Evolutionary conservation across 2,113 vertebrate species (phyloP).

Genomic region (Tupaia tana): DNA sequence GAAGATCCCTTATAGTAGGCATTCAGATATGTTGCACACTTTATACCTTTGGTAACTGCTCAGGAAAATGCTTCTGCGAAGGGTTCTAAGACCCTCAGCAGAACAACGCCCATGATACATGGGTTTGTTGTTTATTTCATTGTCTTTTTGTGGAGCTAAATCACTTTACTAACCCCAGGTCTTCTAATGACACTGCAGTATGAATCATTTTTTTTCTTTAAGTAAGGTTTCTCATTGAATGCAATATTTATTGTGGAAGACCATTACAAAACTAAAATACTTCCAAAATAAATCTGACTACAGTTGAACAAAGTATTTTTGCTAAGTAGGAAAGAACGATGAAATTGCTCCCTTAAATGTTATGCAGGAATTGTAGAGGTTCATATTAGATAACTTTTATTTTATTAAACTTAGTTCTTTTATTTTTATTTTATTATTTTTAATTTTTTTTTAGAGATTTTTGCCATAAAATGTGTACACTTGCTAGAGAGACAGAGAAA

Average conservation of each 20-base stretch:
- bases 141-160: not conserved
- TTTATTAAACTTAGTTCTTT: not conserved
- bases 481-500: no score
- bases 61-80: not conserved
- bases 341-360: not conserved
- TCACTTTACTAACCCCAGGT: not conserved
- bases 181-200: not conserved
- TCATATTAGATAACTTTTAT: not conserved
- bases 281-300: slow-evolving; percentile 54
- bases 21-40: not conserved
- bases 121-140: not conserved
- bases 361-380: not conserved
- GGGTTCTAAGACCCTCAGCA: not conserved
- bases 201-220: slow-evolving; percentile 47
- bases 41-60: not conserved
- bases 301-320: not conserved
- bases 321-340: not conserved
- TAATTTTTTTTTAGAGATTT: no score
- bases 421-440: not conserved
- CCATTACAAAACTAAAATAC: slow-evolving; percentile 37
- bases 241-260: slow-evolving; percentile 55
- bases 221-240: slow-evolving; percentile 18
- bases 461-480: no score
- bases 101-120: not conserved
- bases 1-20: not conserved